These are phyloP conservation scores for Lypha dubia DNA, from an alignment of 2,888 invertebrate species.

Conservation along the genomic window DNA sequence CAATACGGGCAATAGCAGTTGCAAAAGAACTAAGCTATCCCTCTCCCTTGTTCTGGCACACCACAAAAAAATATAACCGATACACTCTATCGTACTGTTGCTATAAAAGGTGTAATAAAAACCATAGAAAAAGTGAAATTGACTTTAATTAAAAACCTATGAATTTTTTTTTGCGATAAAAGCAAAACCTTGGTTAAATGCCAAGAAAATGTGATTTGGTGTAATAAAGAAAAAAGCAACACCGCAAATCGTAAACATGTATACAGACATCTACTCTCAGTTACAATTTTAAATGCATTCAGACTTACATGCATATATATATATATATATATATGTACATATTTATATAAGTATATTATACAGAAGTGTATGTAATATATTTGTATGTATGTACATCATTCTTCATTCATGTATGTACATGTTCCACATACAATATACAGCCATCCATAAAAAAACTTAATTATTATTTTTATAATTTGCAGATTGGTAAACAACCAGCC, in stretches of 20 bases:
- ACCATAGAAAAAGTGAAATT: conserved; percentile 66
- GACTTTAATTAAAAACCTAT: conserved; percentile 31
- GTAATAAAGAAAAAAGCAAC: neutral
- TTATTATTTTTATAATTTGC: conserved; percentile 66
- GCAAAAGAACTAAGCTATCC: no score
- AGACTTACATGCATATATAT: neutral
- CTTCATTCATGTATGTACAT: neutral
- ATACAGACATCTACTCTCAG: neutral
- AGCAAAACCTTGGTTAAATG: conserved; percentile 51
- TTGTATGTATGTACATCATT: neutral
- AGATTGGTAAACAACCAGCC: conserved; percentile 83
- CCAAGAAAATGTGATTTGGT: conserved; percentile 45
- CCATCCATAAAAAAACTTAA: neutral
- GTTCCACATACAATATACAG: conserved; percentile 4
- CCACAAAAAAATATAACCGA: no score
- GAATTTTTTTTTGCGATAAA: conserved; percentile 1
- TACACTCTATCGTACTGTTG: neutral
- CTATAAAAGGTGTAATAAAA: conserved; percentile 6
- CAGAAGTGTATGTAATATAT: no score
- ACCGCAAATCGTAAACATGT: neutral
- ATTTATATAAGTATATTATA: neutral
- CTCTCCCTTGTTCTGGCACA: no score
- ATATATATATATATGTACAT: neutral
- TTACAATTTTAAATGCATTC: no score
- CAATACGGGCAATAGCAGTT: no score